Evolutionary conservation across 1,140 invertebrate species (phyloP).

Genomic region (Bombyx mori): DNA sequence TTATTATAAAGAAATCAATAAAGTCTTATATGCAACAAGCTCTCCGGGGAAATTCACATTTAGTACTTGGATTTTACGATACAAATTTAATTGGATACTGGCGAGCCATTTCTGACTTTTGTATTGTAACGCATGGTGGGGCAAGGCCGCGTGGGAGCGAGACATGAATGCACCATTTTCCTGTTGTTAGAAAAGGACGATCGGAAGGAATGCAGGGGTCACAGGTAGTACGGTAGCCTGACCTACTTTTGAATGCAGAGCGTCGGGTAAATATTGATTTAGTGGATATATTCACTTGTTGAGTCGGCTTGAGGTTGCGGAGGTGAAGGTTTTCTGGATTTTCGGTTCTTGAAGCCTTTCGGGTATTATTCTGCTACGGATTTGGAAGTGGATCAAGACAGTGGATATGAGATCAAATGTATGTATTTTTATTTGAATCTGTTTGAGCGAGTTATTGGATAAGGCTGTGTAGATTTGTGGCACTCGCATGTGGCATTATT

Average conservation of each 20-base stretch:
- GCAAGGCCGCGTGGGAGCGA: conserved; percentile 46
- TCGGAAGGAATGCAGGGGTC: conserved; percentile 54
- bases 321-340: no score
- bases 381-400: no score
- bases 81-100: conserved; percentile 39
- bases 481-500: no score
- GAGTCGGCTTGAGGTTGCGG: conserved; percentile 9
- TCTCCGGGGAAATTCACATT: no score
- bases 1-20: conserved; percentile 6
- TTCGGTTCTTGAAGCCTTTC: no score
- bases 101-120: conserved; percentile 53
- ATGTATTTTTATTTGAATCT: no score
- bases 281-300: conserved; percentile 56
- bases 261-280: conserved; percentile 64
- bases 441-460: no score
- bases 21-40: no score
- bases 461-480: no score
- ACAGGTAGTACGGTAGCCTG: conserved; percentile 60
- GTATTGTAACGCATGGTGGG: conserved; percentile 47
- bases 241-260: conserved; percentile 57
- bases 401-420: no score
- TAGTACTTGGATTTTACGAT: background rate
- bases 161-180: conserved; percentile 20
- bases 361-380: no score
- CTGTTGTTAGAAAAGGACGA: conserved; percentile 25